Base-by-base conservation (phyloP, 2,888 invertebrate species). In the Baccha elongata region DNA sequence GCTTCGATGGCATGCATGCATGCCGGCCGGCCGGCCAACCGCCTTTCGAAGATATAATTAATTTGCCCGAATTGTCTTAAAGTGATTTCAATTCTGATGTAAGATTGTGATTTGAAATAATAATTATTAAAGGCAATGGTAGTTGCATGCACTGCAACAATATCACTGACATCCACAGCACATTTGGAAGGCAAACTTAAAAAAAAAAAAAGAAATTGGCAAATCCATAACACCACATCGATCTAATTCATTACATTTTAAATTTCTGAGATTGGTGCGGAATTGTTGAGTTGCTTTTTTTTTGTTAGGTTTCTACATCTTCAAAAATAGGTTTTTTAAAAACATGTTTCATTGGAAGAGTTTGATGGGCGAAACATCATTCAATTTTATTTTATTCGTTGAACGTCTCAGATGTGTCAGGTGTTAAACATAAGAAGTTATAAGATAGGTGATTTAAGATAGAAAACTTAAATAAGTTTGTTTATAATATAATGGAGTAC, bases 1-100 rank as follows among this genome's bases (percentile, higher is more conserved):
- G 72, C 83, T 58, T 53, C 83, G 78, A 83, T 73, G 83, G 83
- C 37, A 83, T 83, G 83, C 68, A 35, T 35, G 83, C 37, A 83
- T 83, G 81, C 67, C 35, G 53, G 35, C 19, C 1, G 50, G 3
- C 29, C 50, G 6, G 2, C 19, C 35, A 13, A 10, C 58, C 83
- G 78, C 83, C 83, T 78, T 83, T 78, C 55, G 44, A 35, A 78
- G 68, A 80, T 53, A 37, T 78, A 83, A 78, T 83, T 83, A 83
- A 83, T 78, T 78, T 78, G 83, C 78, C 83, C 68, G 83, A 83
- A 83, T 83, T 83, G 83, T 83, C 76, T 83, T 46, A 50, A 81
- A 67, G 37, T 76, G 81, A 75, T 67, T 75, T 67, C 67, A 48
- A 68, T 32, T 55, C 68, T 78, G 83, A 73, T 73, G 83, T 40